These are phyloP conservation scores for Willisornis vidua DNA, from an alignment of 2,113 vertebrate genomes.

Conservation along the genomic window DNA sequence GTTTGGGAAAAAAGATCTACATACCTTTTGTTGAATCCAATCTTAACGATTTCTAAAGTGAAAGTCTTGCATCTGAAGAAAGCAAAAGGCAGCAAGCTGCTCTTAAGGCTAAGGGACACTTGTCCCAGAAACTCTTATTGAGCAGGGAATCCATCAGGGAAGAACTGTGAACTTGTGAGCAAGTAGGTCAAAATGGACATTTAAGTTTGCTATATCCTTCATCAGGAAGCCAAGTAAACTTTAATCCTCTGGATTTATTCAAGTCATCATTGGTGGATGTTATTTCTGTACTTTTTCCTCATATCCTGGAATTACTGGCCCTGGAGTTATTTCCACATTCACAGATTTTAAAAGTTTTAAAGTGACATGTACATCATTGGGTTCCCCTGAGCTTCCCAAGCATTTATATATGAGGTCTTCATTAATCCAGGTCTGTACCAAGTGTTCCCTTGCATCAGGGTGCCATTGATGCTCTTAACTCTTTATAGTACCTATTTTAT, in stretches of 20 bases:
- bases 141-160: constrained; percentile 70
- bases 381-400: constrained; percentile 52
- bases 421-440: constrained; percentile 43
- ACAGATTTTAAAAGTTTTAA: constrained; percentile 43
- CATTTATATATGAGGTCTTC: constrained; percentile 48
- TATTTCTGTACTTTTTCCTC: constrained; percentile 73
- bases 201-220: constrained; percentile 72
- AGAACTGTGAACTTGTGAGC: constrained; percentile 64
- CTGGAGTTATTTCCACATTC: constrained; percentile 68
- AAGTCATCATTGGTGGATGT: constrained; percentile 68
- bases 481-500: constrained; percentile 52
- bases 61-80: constrained; percentile 77
- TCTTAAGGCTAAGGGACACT: constrained; percentile 72
- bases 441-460: constrained; percentile 50
- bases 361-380: constrained; percentile 28
- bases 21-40: constrained; percentile 81
- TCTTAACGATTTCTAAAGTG: constrained; percentile 72
- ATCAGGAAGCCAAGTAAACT: constrained; percentile 70
- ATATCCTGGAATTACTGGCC: constrained; percentile 66
- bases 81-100: constrained; percentile 72
- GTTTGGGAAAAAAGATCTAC: constrained; percentile 76
- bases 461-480: constrained; percentile 48
- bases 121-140: constrained; percentile 65
- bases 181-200: constrained; percentile 63
- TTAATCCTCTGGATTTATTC: constrained; percentile 74